phyloP scores from a whole-genome alignment of 2,113 vertebrate genomes.

The Numida meleagris region DNA sequence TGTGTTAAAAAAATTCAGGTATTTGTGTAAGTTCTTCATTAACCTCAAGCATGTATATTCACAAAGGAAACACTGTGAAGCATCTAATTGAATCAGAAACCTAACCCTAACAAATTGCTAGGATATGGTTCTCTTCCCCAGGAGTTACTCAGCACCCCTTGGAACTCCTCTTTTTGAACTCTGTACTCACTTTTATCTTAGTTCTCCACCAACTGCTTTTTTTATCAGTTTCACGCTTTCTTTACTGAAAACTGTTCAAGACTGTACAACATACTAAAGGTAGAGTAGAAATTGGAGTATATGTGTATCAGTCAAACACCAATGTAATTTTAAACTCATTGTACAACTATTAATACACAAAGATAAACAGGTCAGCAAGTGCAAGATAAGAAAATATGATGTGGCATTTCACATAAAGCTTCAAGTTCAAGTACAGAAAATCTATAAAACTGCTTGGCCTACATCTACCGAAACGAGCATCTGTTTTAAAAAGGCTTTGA shows the following conservation, averaged over 20 bases:
- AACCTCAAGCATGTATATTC: neutral
- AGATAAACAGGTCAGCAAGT: neutral
- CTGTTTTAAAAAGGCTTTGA: neutral
- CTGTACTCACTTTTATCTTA: neutral
- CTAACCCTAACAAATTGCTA: neutral
- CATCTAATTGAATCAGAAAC: neutral
- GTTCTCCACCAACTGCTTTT: neutral
- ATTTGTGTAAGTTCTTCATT: neutral
- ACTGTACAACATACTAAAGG: neutral
- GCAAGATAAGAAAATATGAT: neutral
- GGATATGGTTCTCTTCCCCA: neutral
- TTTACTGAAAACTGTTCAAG: neutral
- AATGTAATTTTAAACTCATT: neutral
- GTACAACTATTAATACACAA: neutral
- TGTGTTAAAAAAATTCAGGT: neutral
- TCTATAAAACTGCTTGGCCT: neutral
- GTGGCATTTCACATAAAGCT: neutral
- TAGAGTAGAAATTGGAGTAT: neutral
- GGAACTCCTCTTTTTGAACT: neutral
- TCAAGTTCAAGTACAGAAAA: neutral
- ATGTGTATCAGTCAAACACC: neutral
- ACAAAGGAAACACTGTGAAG: neutral
- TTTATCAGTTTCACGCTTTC: neutral
- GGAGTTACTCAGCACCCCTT: neutral
- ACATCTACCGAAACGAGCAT: neutral